Evolutionary conservation across 2,888 invertebrate genomes (phyloP).

Genomic region (Resseliella maxima): DNA sequence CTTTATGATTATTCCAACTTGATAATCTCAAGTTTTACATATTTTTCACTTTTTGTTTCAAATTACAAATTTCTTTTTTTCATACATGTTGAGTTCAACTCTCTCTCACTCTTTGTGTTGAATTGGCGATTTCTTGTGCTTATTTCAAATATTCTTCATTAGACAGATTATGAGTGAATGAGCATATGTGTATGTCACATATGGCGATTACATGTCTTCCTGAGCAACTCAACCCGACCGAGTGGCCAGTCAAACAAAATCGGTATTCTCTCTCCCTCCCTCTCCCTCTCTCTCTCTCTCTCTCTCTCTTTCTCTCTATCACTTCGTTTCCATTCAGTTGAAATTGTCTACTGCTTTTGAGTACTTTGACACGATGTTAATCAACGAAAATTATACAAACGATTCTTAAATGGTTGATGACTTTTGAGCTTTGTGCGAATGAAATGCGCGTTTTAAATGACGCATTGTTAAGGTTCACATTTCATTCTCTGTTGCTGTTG

Average conservation of each 20-base stretch:
- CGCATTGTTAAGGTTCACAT: conserved; percentile 38
- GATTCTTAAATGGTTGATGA: conserved; percentile 53
- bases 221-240: neutral
- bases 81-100: neutral
- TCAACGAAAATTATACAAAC: conserved; percentile 51
- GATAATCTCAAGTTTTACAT: neutral
- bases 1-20: no score
- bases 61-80: neutral
- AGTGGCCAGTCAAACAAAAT: no score
- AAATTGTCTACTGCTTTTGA: neutral
- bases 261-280: no score
- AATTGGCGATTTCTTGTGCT: neutral
- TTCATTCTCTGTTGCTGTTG: neutral
- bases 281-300: neutral
- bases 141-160: no score
- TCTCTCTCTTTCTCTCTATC: no score
- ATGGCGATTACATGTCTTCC: neutral
- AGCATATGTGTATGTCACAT: neutral
- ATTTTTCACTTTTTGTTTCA: neutral
- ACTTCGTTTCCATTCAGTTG: neutral
- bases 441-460: conserved; percentile 48
- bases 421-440: conserved; percentile 32
- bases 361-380: conserved; percentile 44
- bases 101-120: neutral
- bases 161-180: no score